phyloP scores from a whole-genome alignment of 2,113 vertebrate genomes.

The Sylvilagus bachmani region DNA sequence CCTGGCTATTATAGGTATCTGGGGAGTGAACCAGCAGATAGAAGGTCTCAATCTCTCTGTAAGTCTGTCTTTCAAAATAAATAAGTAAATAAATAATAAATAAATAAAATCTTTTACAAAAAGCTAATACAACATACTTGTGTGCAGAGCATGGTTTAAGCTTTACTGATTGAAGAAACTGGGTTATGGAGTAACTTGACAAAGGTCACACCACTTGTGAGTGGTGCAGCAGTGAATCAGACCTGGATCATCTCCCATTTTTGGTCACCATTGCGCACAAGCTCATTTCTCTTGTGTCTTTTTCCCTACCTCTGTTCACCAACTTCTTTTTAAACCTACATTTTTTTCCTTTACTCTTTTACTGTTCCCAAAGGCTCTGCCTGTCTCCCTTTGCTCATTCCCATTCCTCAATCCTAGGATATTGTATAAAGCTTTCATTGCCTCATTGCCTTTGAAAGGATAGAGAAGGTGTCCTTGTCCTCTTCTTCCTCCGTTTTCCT shows the following conservation, averaged over 20 bases:
- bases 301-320: not conserved
- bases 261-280: not conserved
- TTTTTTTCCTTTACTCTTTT: not conserved
- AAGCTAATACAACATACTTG: not conserved
- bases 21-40: too few species aligned
- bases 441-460: not conserved
- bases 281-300: not conserved
- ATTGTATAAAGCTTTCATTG: not conserved
- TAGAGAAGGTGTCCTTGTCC: not conserved
- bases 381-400: not conserved
- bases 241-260: not conserved
- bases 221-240: not conserved
- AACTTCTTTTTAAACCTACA: not conserved
- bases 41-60: too few species aligned
- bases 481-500: too few species aligned
- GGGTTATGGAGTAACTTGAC: not conserved
- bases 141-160: not conserved
- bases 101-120: too few species aligned
- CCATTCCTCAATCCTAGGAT: not conserved
- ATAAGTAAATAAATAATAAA: not conserved
- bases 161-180: not conserved
- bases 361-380: not conserved
- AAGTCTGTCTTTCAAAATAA: not conserved
- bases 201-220: not conserved
- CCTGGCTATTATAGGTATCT: too few species aligned